phyloP scores from a whole-genome alignment of 2,113 vertebrate species.

The Lates calcarifer region DNA sequence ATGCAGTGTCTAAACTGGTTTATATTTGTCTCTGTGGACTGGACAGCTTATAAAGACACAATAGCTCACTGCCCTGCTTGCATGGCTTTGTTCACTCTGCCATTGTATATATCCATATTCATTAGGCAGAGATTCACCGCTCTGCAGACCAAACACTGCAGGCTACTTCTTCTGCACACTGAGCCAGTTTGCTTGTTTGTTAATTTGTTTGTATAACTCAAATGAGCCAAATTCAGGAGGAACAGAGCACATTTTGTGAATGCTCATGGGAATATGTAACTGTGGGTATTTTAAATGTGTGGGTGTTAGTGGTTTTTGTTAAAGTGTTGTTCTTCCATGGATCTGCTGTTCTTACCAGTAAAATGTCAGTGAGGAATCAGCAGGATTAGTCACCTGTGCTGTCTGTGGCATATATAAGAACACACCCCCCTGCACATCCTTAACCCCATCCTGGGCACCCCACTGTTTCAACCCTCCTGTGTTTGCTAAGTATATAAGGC shows the following conservation, averaged over 20 bases:
- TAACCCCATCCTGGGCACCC: constrained; percentile 21
- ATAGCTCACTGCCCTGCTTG: not conserved
- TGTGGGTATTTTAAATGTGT: constrained; percentile 41
- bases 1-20: constrained; percentile 18
- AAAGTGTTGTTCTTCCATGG: constrained; percentile 9
- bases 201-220: constrained; percentile 63
- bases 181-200: constrained; percentile 35
- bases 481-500: constrained; percentile 54
- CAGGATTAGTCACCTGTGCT: constrained; percentile 11
- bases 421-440: constrained; percentile 16
- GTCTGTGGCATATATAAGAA: constrained; percentile 25
- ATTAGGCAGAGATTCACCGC: constrained; percentile 48
- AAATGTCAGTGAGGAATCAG: constrained; percentile 16
- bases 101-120: constrained; percentile 68
- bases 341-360: not conserved
- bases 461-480: constrained; percentile 40
- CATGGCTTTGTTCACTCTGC: constrained; percentile 51
- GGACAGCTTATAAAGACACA: not conserved
- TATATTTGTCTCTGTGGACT: constrained; percentile 13
- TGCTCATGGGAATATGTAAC: constrained; percentile 56
- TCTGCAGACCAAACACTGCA: constrained; percentile 54
- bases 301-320: constrained; percentile 40
- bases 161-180: constrained; percentile 46
- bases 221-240: constrained; percentile 42
- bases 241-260: constrained; percentile 27